Evolutionary conservation across 2,797 vertebrate genomes (phyloP), one percentile per base, ranked within the genome.

Genomic region (Threskiornis aethiopicus): DNA sequence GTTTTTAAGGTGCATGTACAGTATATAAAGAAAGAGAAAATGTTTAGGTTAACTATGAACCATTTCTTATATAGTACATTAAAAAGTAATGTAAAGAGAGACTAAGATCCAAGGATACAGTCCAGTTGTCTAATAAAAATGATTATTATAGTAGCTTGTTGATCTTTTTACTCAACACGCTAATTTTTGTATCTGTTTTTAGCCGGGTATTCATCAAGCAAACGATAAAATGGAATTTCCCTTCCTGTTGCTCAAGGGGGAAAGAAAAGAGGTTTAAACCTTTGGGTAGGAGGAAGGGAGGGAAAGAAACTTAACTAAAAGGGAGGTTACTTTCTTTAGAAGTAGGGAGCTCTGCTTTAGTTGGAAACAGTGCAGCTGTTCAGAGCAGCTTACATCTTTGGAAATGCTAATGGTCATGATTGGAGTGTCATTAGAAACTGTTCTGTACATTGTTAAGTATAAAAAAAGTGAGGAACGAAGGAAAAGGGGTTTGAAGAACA

Each of bases 301-400:
- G 31, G 37, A 72, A 87, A 72, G 54, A 72, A 94, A 64, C 16
- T 44, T 85, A 84, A 84, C 89, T 93, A 70, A 87, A 94, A 94
- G 90, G 76, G 91, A 97, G 71, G 88, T 86, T 90, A 72, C 89
- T 95, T 89, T 81, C 80, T 94, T 97, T 65, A 87, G 90, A 95
- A 92, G 87, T 66, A 88, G 19, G 52, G 94, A 96, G 70, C 88
- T 97, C 81, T 89, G 51, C 95, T 97, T 93, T 67, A 77, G 49
- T 75, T 96, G 93, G 89, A 96, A 97, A 77, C 33, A 96, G 86
- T 88, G 90, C 95, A 96, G 95, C 95, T 97, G 93, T 95, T 97
- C 91, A 95, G 96, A 98, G 87, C 66, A 84, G 75, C 71, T 96
- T 72, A 70, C 75, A 65, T 96, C 91, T 97, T 94, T 96, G 92